phyloP scores from a whole-genome alignment of 2,113 vertebrate species.

The Dolichotis patagonum region DNA sequence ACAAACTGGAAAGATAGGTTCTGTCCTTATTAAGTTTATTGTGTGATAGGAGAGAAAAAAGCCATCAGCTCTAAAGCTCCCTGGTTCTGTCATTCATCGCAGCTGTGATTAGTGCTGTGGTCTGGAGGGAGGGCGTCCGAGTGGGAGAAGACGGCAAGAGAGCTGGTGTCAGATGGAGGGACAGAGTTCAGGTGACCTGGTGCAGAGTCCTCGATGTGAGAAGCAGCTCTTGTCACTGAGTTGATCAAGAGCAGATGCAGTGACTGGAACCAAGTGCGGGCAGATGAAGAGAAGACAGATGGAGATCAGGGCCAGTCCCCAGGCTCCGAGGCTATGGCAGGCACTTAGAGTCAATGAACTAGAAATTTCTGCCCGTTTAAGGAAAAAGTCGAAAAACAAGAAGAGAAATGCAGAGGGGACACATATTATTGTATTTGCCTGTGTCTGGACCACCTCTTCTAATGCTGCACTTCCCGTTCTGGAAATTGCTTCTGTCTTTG shows the following conservation, averaged over 20 bases:
- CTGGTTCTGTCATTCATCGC: neutral
- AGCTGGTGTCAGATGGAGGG: too few species aligned
- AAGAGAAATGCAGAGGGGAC: neutral
- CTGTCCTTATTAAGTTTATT: neutral
- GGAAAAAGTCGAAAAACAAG: neutral
- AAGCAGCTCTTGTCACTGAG: neutral
- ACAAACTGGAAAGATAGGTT: neutral
- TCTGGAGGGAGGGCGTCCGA: neutral
- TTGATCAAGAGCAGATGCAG: neutral
- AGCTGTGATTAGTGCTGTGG: neutral
- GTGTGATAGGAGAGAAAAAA: neutral
- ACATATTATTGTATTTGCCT: neutral
- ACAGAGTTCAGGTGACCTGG: neutral
- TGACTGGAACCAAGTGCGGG: neutral
- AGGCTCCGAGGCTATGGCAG: neutral
- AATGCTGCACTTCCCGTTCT: neutral
- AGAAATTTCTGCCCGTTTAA: neutral
- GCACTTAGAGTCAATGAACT: neutral
- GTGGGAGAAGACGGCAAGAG: neutral
- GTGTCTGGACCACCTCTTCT: neutral
- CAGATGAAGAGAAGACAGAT: neutral
- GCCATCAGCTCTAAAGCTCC: neutral
- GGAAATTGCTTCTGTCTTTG: neutral
- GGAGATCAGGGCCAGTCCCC: accelerated
- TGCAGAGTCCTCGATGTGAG: neutral